These are phyloP conservation scores for Cheilosia variabilis DNA, from an alignment of 2,888 invertebrate species.

Conservation along the genomic window DNA sequence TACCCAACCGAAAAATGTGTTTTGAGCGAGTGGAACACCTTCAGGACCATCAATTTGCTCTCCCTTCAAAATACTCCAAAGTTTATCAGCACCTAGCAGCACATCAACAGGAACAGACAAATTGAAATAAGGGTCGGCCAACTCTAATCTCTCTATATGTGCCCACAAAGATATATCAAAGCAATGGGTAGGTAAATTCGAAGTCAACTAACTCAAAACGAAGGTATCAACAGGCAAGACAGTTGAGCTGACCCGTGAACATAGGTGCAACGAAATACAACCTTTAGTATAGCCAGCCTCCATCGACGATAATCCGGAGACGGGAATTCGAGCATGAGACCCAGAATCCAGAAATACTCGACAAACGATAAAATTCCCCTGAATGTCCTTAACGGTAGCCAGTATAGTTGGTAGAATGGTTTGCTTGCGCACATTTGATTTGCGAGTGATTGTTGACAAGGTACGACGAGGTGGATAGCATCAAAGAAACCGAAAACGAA, in stretches of 20 bases:
- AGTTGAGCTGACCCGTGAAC: background rate
- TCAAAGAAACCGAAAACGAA: too few relatives aligned
- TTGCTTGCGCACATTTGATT: too few relatives aligned
- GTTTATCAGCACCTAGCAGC: constrained; percentile 18
- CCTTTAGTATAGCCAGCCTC: constrained; percentile 25
- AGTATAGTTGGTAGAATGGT: too few relatives aligned
- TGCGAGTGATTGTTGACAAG: too few relatives aligned
- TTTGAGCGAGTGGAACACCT: constrained; percentile 16
- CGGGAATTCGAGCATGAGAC: background rate
- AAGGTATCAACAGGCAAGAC: background rate
- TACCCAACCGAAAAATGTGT: constrained; percentile 21
- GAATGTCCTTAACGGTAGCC: too few relatives aligned
- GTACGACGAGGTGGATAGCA: too few relatives aligned
- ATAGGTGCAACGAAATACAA: background rate
- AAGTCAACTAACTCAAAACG: constrained; percentile 16
- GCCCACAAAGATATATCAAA: background rate
- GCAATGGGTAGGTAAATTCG: background rate
- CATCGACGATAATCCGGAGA: constrained; percentile 3
- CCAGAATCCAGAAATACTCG: too few relatives aligned
- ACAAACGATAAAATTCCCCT: too few relatives aligned
- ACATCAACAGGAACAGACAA: constrained; percentile 3
- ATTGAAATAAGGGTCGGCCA: constrained; percentile 11
- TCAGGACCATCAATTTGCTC: constrained; percentile 4
- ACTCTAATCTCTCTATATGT: background rate
- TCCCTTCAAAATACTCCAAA: constrained; percentile 20